Conservation (phyloP, 1,140 invertebrate genomes). For the Bombus consobrinus region DNA sequence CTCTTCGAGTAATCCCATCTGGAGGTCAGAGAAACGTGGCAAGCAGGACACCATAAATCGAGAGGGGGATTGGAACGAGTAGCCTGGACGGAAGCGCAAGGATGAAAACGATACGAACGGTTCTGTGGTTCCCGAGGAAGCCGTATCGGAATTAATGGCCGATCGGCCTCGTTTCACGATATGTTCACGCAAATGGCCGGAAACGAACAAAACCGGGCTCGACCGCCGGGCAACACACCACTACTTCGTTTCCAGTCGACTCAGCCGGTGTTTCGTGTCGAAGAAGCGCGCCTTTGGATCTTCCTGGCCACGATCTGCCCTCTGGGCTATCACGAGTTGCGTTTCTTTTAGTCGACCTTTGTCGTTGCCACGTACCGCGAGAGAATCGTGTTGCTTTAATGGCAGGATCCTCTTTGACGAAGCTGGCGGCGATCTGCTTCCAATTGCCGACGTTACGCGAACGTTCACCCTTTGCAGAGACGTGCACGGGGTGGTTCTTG, state of each 20-base stretch:
- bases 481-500: no score
- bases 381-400: constrained; percentile 22
- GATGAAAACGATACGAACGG: constrained; percentile 45
- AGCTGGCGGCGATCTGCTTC: constrained; percentile 8
- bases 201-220: constrained; percentile 27
- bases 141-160: constrained; percentile 44
- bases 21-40: not conserved
- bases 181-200: constrained; percentile 11
- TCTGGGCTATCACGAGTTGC: constrained; percentile 28
- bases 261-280: constrained; percentile 4
- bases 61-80: not conserved
- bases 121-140: not conserved
- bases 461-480: no score
- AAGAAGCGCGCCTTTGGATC: not conserved
- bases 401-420: not conserved
- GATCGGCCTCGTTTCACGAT: constrained; percentile 41
- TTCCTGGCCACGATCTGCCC: constrained; percentile 34
- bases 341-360: constrained; percentile 19
- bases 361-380: constrained; percentile 17
- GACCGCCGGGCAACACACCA: not conserved
- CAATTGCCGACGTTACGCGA: constrained; percentile 11
- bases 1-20: not conserved
- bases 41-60: constrained; percentile 25
- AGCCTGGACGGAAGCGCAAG: constrained; percentile 31
- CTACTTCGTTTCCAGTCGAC: not conserved